phyloP scores from a whole-genome alignment of 23 tunicate genomes.

The Halocynthia roretzi region DNA sequence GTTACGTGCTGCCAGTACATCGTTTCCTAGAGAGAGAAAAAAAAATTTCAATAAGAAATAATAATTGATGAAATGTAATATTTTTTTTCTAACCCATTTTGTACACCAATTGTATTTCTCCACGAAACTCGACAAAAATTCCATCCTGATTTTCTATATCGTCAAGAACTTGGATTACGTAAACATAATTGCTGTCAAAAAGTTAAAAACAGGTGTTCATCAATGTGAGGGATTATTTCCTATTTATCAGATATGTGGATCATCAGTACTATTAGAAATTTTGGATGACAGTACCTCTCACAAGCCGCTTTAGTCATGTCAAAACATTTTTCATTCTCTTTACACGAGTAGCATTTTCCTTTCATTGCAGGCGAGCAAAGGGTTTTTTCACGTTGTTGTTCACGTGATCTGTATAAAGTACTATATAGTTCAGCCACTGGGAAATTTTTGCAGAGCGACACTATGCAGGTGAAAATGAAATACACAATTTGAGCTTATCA shows the following conservation, averaged over 20 bases:
- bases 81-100: not conserved
- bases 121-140: not conserved
- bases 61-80: not conserved
- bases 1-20: slow-evolving; percentile 7
- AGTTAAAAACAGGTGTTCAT: not conserved
- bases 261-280: not conserved
- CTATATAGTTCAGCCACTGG: not conserved
- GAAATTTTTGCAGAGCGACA: not conserved
- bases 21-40: not conserved
- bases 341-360: not conserved
- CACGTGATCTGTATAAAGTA: not conserved
- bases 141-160: not conserved
- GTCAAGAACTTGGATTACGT: not conserved
- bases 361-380: slow-evolving; percentile 2
- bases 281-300: not conserved
- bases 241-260: not conserved
- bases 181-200: not conserved
- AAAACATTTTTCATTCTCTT: not conserved
- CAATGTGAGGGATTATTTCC: not conserved
- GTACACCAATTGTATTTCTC: not conserved
- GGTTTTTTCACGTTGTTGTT: slow-evolving; percentile 2
- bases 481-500: too few species aligned
- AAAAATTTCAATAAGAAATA: too few species aligned
- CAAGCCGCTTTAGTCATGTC: slow-evolving; percentile 7
- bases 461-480: not conserved